Percentiles rank a stretch among this genome's conserved stretches.
Conservation (phyloP, 2,797 vertebrate species). For the Pangasius krempfi region DNA sequence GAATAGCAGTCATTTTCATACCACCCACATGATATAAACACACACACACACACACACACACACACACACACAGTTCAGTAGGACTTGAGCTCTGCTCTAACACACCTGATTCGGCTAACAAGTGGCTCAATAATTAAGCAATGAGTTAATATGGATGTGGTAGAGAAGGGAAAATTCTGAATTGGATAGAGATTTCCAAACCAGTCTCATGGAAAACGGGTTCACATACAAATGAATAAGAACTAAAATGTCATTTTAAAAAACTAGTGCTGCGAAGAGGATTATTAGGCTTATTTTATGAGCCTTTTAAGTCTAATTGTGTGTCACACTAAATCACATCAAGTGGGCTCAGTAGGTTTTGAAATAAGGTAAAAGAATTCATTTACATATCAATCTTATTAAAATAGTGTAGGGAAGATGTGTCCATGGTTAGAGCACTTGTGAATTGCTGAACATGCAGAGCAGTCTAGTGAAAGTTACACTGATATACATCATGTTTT, state of each 20-base stretch:
- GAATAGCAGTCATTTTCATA: background rate
- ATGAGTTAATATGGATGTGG: background rate
- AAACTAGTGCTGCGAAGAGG: background rate
- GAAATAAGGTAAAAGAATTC: background rate
- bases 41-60: conserved; percentile 4
- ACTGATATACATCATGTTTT: background rate
- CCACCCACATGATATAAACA: conserved; percentile 14
- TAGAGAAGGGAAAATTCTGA: background rate
- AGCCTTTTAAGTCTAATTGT: background rate
- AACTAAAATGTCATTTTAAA: background rate
- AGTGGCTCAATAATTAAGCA: conserved; percentile 14
- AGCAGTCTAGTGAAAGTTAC: background rate
- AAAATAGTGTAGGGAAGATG: background rate
- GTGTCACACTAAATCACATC: background rate
- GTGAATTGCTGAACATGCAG: background rate
- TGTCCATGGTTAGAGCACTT: background rate
- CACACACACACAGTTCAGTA: background rate
- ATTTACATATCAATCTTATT: background rate
- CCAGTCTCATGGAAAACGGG: background rate
- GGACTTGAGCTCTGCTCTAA: conserved; percentile 13
- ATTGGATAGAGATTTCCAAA: background rate
- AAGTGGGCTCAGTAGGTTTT: background rate
- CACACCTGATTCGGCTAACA: conserved; percentile 12
- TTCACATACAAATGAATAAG: background rate
- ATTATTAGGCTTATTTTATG: background rate